phyloP scores from a whole-genome alignment of 2,113 vertebrate species.

The Bettongia penicillata region DNA sequence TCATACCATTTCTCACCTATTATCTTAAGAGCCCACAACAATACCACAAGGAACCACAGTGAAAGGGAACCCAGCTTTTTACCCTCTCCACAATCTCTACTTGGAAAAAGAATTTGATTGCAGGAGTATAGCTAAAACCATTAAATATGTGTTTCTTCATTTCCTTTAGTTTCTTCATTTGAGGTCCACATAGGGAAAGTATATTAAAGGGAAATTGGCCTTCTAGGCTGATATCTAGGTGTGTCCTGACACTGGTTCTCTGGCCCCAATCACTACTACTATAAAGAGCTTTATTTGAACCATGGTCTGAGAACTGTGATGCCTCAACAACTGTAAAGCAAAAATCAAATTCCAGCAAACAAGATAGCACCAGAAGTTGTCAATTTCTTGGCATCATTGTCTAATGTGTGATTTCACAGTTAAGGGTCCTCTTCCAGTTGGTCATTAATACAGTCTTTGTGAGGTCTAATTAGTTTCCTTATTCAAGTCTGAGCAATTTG shows the following conservation, averaged over 20 bases:
- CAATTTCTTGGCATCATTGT: constrained; percentile 39
- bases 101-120: neutral
- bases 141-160: neutral
- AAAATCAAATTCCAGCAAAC: neutral
- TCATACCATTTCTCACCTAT: neutral
- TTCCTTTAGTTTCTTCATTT: neutral
- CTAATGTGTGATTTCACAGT: constrained; percentile 24
- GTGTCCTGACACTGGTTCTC: neutral
- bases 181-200: neutral
- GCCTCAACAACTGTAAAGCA: neutral
- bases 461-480: constrained; percentile 44
- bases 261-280: neutral
- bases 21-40: neutral
- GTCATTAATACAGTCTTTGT: constrained; percentile 25
- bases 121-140: neutral
- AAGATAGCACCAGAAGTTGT: neutral
- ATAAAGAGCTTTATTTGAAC: neutral
- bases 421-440: neutral
- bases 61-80: neutral
- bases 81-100: neutral
- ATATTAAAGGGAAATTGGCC: neutral
- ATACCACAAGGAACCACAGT: neutral
- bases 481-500: constrained; percentile 25
- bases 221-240: neutral
- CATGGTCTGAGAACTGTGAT: neutral